These are phyloP conservation scores for Habropoda laboriosa DNA, from an alignment of 1,140 invertebrate genomes.

Conservation along the genomic window DNA sequence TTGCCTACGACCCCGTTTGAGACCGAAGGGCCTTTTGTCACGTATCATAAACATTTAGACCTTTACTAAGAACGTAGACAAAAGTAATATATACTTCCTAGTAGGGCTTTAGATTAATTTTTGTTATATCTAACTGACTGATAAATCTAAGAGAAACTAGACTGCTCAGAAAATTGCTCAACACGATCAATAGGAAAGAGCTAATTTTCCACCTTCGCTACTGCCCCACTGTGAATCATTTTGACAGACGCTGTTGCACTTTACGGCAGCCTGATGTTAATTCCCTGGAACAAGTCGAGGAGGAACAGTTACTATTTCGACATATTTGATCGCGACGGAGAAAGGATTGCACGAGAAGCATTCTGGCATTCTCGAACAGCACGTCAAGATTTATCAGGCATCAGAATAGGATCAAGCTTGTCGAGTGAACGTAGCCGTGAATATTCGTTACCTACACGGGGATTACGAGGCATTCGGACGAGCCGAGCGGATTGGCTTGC, in stretches of 20 bases:
- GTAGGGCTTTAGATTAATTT: too few relatives aligned
- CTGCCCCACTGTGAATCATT: background rate
- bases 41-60: too few relatives aligned
- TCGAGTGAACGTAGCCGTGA: conserved; percentile 20
- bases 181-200: too few relatives aligned
- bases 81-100: too few relatives aligned
- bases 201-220: background rate
- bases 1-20: too few relatives aligned
- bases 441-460: conserved; percentile 23
- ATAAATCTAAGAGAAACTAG: too few relatives aligned
- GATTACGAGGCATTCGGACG: conserved; percentile 53
- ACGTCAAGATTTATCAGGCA: conserved; percentile 43
- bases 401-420: conserved; percentile 35
- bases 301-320: conserved; percentile 27
- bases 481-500: conserved; percentile 41
- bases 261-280: background rate
- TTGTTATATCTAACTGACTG: too few relatives aligned
- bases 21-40: too few relatives aligned
- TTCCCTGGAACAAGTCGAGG: background rate
- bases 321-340: conserved; percentile 7
- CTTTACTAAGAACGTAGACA: too few relatives aligned
- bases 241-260: background rate
- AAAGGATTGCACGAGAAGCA: background rate
- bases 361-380: conserved; percentile 23
- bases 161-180: too few relatives aligned